Percentiles rank a stretch among this genome's conserved stretches.
These are phyloP conservation scores for Cyclina sinensis DNA, from an alignment of 1,140 invertebrate genomes.

Conservation along the genomic window DNA sequence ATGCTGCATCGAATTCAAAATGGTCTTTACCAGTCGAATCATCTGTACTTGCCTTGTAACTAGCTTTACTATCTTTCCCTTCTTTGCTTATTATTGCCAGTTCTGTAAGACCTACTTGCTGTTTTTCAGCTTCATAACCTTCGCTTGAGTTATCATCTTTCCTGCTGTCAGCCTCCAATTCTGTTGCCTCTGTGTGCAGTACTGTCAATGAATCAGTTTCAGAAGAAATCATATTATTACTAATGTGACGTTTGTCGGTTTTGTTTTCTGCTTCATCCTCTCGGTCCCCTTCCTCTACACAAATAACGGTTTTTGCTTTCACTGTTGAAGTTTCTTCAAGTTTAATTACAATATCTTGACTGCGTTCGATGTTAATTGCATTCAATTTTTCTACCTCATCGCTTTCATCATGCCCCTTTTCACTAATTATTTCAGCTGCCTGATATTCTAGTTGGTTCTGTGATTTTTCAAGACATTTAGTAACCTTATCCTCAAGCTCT, in stretches of 20 bases:
- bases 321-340: background rate
- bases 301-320: background rate
- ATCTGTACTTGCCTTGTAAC: too few relatives aligned
- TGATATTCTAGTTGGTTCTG: background rate
- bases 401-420: background rate
- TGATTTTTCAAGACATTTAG: background rate
- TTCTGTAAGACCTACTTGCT: background rate
- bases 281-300: background rate
- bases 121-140: background rate
- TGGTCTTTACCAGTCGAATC: too few relatives aligned
- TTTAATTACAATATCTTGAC: background rate
- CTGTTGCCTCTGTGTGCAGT: too few relatives aligned
- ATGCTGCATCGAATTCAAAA: too few relatives aligned
- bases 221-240: too few relatives aligned
- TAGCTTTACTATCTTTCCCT: too few relatives aligned
- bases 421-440: conserved; percentile 11
- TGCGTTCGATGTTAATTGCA: conserved; percentile 27
- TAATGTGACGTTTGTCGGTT: background rate
- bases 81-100: background rate
- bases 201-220: too few relatives aligned
- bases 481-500: background rate
- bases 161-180: too few relatives aligned
- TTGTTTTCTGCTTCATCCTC: background rate
- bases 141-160: background rate
- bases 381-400: conserved; percentile 1